Base-by-base conservation (phyloP, 64 coral and sea anemone species). In the Hydrozoanthus tunicans region DNA sequence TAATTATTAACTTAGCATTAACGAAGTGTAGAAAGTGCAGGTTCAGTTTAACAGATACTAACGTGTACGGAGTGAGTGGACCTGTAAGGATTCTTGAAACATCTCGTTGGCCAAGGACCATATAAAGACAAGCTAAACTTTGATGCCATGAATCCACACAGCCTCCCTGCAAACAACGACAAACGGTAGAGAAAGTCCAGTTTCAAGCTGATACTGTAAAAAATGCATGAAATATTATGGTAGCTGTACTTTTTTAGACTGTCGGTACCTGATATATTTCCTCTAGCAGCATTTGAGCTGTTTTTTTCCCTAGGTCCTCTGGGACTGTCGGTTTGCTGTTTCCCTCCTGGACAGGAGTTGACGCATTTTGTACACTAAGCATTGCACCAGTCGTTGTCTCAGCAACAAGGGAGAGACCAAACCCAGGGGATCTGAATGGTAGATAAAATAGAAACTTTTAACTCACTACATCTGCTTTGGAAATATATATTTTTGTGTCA, bases 131-230 rank as follows among this genome's bases (percentile, higher is more conserved):
- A 43, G 92, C 89, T 69, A 99, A 56, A 80, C 94, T 93, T 85
- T 99, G 97, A 89, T 99, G 97, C 24, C 94, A 91, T n/a, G 94
- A 95, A 84, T 99, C 97, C 25, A 99, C 80, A 91, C 94, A 99
- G 5, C 97, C 97, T 85, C 97, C 94, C 97, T 99, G 71, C 26
- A 81, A 61, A 64, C 62, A 64, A 64, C 62, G 0, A 64, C 13
- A 64, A 64, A 14, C 7, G 13, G 32, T 43, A 43, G 32, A 43
- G 32, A 43, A 43, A 43, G 32, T 43, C 0, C 0, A 43, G 32
- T 43, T 43, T 43, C 32, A 43, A 43, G 32, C 32, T 43, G 32
- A 43, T 43, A 43, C 32, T 2, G 32, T 43, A 43, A 43, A 43
- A 43, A 43, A 43, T 43, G 32, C 32, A 43, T 43, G 32, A 43